Percentiles rank a stretch among this genome's conserved stretches.
Conservation (phyloP, 30 jellyfish, hydroid and myxozoan species). For the Phacellophora camtschatica region DNA sequence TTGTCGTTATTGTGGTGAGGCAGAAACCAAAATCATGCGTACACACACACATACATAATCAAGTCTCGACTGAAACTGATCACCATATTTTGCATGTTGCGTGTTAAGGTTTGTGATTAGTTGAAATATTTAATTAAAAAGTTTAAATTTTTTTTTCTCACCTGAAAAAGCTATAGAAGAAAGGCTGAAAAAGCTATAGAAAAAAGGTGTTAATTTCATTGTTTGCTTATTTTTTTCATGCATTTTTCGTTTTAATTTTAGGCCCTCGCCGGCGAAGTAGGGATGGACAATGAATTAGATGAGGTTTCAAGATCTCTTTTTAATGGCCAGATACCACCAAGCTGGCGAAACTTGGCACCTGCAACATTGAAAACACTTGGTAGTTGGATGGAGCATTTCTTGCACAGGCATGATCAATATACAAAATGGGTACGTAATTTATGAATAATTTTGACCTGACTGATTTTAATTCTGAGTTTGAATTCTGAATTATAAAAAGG, state of each 20-base stretch:
- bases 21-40: too few species aligned
- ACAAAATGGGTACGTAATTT: constrained; percentile 77
- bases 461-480: too few species aligned
- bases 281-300: constrained; percentile 96
- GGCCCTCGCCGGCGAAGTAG: constrained; percentile 99
- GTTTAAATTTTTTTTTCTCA: too few species aligned
- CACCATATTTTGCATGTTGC: too few species aligned
- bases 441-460: too few species aligned
- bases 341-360: constrained; percentile 98
- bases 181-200: neutral
- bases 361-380: constrained; percentile 87
- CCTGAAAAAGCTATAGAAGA: too few species aligned
- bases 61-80: too few species aligned
- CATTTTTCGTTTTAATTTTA: neutral
- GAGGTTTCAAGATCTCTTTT: constrained; percentile 91
- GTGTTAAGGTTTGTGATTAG: too few species aligned
- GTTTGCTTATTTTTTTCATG: neutral
- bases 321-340: constrained; percentile 93
- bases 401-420: constrained; percentile 79
- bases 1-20: too few species aligned
- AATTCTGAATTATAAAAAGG: too few species aligned
- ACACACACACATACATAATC: too few species aligned
- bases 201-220: neutral
- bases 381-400: constrained; percentile 95
- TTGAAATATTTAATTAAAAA: too few species aligned